Percentiles rank a stretch among this genome's conserved stretches.
Conservation (phyloP, 2,888 invertebrate species). For the Himalopsyche anomala region DNA sequence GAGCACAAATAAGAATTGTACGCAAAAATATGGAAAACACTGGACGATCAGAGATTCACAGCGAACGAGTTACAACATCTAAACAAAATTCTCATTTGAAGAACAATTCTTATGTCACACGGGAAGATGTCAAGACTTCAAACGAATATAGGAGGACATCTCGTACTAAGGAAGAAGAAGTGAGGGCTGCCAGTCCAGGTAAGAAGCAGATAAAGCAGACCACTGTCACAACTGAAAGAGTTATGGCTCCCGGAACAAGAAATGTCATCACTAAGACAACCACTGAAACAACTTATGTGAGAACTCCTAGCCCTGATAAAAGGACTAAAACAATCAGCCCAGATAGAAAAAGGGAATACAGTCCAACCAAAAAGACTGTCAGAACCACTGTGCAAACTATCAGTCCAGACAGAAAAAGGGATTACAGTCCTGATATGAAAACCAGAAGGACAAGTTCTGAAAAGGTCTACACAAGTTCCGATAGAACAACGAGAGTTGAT, state of each 20-base stretch:
- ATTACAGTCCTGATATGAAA: conserved; percentile 45
- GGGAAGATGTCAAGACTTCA: conserved; percentile 45
- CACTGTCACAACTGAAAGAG: conserved; percentile 29
- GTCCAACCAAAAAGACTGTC: conserved; percentile 48
- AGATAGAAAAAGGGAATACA: conserved; percentile 46
- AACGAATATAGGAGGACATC: conserved; percentile 54
- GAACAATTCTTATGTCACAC: conserved; percentile 57
- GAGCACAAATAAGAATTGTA: conserved; percentile 85
- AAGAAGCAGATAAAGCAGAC: conserved; percentile 26
- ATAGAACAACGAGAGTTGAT: background rate
- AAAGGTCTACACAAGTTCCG: conserved; percentile 10
- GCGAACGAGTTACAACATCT: conserved; percentile 60
- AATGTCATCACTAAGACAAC: conserved; percentile 46
- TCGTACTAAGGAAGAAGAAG: conserved; percentile 41
- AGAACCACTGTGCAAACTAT: conserved; percentile 24
- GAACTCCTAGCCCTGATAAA: background rate
- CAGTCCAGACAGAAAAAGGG: conserved; percentile 46
- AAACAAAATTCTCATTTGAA: conserved; percentile 65
- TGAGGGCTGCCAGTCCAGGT: conserved; percentile 51
- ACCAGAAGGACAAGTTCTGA: conserved; percentile 8
- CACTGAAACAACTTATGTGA: conserved; percentile 43
- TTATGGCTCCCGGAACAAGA: conserved; percentile 37
- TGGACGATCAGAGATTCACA: conserved; percentile 51
- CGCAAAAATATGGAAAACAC: conserved; percentile 78
- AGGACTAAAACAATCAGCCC: conserved; percentile 48